Conservation (phyloP, 2,797 vertebrate species). For the Gouania willdenowi region DNA sequence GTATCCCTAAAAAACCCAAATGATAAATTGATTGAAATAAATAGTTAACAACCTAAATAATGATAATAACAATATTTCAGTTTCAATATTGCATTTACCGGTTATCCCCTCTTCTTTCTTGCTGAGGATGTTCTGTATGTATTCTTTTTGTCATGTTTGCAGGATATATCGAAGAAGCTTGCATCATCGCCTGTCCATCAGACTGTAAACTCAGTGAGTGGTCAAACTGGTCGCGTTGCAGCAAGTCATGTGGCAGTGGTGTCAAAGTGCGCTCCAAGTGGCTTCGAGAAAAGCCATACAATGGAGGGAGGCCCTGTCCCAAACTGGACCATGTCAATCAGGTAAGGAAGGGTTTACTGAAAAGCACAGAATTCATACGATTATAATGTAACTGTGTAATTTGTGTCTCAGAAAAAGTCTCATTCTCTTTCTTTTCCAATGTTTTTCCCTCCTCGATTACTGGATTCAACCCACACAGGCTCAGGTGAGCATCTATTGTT, state of each 20-base stretch:
- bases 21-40: too few species aligned
- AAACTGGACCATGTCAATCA: constrained; percentile 96
- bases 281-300: constrained; percentile 97
- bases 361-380: too few species aligned
- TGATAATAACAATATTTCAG: too few species aligned
- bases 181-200: constrained; percentile 94
- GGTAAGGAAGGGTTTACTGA: constrained; percentile 65
- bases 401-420: too few species aligned
- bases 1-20: too few species aligned
- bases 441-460: constrained; percentile 4
- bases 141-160: neutral
- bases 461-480: constrained; percentile 62
- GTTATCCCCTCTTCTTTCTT: too few species aligned
- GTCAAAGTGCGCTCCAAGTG: constrained; percentile 98
- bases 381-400: too few species aligned
- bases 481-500: constrained; percentile 61
- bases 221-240: constrained; percentile 99
- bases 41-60: too few species aligned
- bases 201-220: constrained; percentile 98
- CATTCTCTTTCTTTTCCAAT: constrained; percentile 4
- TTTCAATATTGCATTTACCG: too few species aligned
- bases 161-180: constrained; percentile 98
- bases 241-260: constrained; percentile 95
- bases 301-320: constrained; percentile 93
- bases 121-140: neutral